Percentiles rank a stretch among this genome's conserved stretches.
Conservation (phyloP, 2,113 vertebrate genomes). For the Pollachius pollachius region DNA sequence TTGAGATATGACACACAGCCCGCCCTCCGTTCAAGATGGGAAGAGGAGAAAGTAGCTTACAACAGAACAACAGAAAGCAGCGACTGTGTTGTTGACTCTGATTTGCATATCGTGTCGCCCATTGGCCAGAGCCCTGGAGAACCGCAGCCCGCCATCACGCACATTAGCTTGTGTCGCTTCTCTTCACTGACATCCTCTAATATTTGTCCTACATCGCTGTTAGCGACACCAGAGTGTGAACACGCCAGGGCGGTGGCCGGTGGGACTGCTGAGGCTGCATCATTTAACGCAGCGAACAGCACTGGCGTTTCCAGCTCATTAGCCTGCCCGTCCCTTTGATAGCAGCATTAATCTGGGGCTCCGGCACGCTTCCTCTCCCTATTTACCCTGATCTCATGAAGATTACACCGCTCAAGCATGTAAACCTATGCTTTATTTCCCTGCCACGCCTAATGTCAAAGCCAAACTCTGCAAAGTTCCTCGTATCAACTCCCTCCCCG, state of each 20-base stretch:
- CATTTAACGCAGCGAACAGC: constrained; percentile 69
- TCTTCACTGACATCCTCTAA: constrained; percentile 41
- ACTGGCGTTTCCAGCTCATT: constrained; percentile 75
- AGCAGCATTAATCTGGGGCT: constrained; percentile 72
- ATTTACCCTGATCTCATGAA: constrained; percentile 74
- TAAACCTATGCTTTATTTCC: constrained; percentile 59
- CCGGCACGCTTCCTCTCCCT: constrained; percentile 65
- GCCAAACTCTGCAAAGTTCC: constrained; percentile 58
- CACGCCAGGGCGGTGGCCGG: constrained; percentile 58
- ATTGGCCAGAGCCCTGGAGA: constrained; percentile 21
- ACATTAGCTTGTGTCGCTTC: no score
- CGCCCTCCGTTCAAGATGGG: no score
- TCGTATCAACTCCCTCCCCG: constrained; percentile 58
- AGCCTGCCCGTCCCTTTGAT: constrained; percentile 73
- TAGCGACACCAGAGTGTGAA: constrained; percentile 56
- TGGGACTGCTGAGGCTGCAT: constrained; percentile 60
- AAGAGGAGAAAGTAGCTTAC: no score
- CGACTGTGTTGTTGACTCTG: no score
- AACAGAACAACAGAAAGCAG: no score
- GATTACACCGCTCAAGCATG: constrained; percentile 71
- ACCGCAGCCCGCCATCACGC: neutral
- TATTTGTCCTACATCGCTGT: constrained; percentile 64
- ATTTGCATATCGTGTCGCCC: neutral
- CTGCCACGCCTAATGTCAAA: constrained; percentile 33
- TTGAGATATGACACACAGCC: no score